phyloP scores from a whole-genome alignment of 2,797 vertebrate genomes.

The Sylvia borin region DNA sequence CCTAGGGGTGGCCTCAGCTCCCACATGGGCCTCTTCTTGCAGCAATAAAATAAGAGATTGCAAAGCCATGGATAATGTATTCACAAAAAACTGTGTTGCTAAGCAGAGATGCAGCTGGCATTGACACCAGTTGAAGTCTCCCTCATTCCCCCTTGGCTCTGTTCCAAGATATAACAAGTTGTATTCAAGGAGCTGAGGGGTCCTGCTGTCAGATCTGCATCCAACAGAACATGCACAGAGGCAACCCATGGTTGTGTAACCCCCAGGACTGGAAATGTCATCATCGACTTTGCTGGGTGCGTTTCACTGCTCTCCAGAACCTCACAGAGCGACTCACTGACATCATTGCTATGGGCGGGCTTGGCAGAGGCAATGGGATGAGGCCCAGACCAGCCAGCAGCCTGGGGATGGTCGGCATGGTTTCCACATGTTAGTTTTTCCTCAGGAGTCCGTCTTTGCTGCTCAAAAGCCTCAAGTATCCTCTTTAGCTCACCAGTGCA shows the following conservation, averaged over 20 bases:
- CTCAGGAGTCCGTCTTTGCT: neutral
- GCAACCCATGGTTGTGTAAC: neutral
- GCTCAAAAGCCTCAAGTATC: slow-evolving; percentile 29
- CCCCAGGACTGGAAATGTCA: slow-evolving; percentile 23
- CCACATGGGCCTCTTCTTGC: neutral
- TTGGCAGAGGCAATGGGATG: slow-evolving; percentile 32
- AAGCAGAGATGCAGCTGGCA: slow-evolving; percentile 16
- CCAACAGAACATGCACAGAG: neutral
- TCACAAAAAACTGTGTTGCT: slow-evolving; percentile 31
- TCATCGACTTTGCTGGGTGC: slow-evolving; percentile 9
- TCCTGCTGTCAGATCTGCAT: slow-evolving; percentile 36
- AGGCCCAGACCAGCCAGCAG: slow-evolving; percentile 1
- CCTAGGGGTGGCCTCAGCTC: neutral
- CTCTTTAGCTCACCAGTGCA: slow-evolving; percentile 22
- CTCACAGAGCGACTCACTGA: slow-evolving; percentile 19
- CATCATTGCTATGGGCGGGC: neutral
- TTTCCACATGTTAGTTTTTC: slow-evolving; percentile 40
- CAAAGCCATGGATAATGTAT: neutral
- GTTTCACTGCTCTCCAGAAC: slow-evolving; percentile 55
- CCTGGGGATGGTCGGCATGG: neutral
- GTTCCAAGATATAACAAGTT: slow-evolving; percentile 21
- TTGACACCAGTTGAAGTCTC: slow-evolving; percentile 31
- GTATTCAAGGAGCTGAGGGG: slow-evolving; percentile 10
- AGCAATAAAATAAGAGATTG: neutral
- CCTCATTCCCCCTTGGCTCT: slow-evolving; percentile 19